Evolutionary conservation across 2,888 invertebrate genomes (phyloP).

Genomic region (Drosophila vallismaia): DNA sequence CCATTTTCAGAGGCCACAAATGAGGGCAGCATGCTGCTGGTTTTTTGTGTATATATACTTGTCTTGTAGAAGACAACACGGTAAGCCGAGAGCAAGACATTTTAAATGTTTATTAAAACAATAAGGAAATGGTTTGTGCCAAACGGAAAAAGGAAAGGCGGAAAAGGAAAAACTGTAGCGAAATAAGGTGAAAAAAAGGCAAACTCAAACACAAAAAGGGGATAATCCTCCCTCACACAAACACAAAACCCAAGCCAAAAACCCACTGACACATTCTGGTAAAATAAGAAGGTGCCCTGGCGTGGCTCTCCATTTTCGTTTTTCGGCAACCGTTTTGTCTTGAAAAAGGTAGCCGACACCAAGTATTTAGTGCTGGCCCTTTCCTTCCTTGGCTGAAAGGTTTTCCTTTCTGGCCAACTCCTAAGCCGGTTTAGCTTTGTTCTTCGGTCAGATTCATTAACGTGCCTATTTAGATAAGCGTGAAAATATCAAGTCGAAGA

Average conservation of each 20-base stretch:
- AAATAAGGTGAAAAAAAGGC: constrained; percentile 65
- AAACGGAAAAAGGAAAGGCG: constrained; percentile 27
- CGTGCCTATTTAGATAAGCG: constrained; percentile 79
- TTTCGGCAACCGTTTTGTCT: constrained; percentile 61
- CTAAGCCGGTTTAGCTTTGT: constrained; percentile 72
- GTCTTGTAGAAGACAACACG: constrained; percentile 24
- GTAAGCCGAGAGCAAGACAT: constrained; percentile 72
- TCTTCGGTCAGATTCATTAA: constrained; percentile 78
- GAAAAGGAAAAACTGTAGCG: constrained; percentile 48
- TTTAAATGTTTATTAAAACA: constrained; percentile 82
- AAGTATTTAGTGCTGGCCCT: constrained; percentile 66
- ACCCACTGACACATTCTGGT: constrained; percentile 49
- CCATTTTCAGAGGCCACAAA: constrained; percentile 54
- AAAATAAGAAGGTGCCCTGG: constrained; percentile 53
- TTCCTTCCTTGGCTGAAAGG: constrained; percentile 60
- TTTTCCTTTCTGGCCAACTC: constrained; percentile 46
- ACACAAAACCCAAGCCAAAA: constrained; percentile 7
- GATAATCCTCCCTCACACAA: constrained; percentile 66
- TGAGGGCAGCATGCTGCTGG: constrained; percentile 51
- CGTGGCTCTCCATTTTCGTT: constrained; percentile 41
- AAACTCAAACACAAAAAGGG: constrained; percentile 64
- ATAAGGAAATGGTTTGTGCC: constrained; percentile 80
- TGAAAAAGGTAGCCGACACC: constrained; percentile 58
- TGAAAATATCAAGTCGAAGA: constrained; percentile 48
- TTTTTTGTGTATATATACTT: constrained; percentile 48